These are phyloP conservation scores for Cololabis saira DNA, from an alignment of 2,113 vertebrate species.

Conservation along the genomic window DNA sequence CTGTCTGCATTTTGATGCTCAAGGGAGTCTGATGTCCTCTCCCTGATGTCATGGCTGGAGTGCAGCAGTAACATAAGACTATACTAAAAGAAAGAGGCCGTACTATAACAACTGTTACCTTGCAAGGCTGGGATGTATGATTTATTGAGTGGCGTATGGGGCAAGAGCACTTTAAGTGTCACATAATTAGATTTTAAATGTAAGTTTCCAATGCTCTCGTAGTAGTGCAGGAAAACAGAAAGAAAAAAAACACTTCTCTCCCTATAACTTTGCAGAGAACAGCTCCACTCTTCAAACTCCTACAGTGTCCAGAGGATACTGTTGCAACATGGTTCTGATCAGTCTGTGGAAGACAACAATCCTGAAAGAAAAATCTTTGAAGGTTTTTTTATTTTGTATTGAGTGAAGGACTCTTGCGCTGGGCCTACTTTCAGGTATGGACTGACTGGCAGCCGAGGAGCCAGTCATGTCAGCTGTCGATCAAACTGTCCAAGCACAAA, in stretches of 20 bases:
- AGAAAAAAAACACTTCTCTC: slow-evolving; percentile 22
- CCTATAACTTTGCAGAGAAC: slow-evolving; percentile 55
- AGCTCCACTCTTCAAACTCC: slow-evolving; percentile 42
- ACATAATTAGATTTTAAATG: slow-evolving; percentile 51
- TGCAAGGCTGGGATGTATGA: slow-evolving; percentile 46
- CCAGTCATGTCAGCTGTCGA: slow-evolving; percentile 77
- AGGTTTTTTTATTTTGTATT: slow-evolving; percentile 27
- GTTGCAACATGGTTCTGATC: slow-evolving; percentile 42
- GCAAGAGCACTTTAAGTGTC: slow-evolving; percentile 51
- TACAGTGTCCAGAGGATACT: slow-evolving; percentile 47
- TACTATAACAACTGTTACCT: slow-evolving; percentile 35
- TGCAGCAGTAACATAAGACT: slow-evolving; percentile 32
- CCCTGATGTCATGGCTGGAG: slow-evolving; percentile 54
- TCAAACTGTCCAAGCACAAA: slow-evolving; percentile 69
- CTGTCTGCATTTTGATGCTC: slow-evolving; percentile 64
- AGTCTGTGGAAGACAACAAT: slow-evolving; percentile 37
- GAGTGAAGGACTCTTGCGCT: slow-evolving; percentile 42
- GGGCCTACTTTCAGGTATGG: slow-evolving; percentile 54
- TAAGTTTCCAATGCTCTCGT: slow-evolving; percentile 1
- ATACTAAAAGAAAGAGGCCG: slow-evolving; percentile 22
- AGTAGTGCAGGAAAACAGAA: slow-evolving; percentile 1
- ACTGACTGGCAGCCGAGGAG: slow-evolving; percentile 73
- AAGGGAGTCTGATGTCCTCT: slow-evolving; percentile 57
- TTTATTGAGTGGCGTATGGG: slow-evolving; percentile 44
- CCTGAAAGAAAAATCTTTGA: slow-evolving; percentile 41